A percentile compares a stretch with the other conserved stretches of the same genome.
Conservation (phyloP, 2,797 vertebrate genomes). For the Enteromius mattozi region DNA sequence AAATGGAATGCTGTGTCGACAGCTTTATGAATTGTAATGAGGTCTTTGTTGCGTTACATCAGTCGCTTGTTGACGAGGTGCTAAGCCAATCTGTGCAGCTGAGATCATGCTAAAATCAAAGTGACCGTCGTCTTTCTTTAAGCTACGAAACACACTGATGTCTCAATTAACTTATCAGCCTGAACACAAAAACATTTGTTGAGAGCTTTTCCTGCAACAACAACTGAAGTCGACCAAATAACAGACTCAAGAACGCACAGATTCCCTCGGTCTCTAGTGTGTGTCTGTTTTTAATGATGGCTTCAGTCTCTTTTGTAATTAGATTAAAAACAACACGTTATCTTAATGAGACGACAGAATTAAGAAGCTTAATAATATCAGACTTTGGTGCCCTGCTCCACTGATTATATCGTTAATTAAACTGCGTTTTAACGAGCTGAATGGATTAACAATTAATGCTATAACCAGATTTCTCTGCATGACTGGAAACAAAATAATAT, state of each 20-base stretch:
- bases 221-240: slow-evolving; percentile 3
- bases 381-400: slow-evolving; percentile 49
- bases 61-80: background rate
- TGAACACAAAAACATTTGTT: slow-evolving; percentile 18
- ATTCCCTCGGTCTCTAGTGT: slow-evolving; percentile 19
- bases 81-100: background rate
- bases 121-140: background rate
- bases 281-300: slow-evolving; percentile 47
- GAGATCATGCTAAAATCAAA: slow-evolving; percentile 12
- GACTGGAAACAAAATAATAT: slow-evolving; percentile 49
- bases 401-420: slow-evolving; percentile 60
- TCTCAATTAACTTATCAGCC: slow-evolving; percentile 26
- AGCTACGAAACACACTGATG: background rate
- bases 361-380: slow-evolving; percentile 57
- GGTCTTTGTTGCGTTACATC: slow-evolving; percentile 6
- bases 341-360: slow-evolving; percentile 53
- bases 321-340: slow-evolving; percentile 59
- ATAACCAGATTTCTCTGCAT: slow-evolving; percentile 44
- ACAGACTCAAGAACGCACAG: slow-evolving; percentile 14
- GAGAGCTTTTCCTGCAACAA: background rate
- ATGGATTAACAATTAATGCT: slow-evolving; percentile 58
- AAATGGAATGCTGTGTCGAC: background rate
- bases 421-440: slow-evolving; percentile 57
- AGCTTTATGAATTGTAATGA: background rate
- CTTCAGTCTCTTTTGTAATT: slow-evolving; percentile 55